These are phyloP conservation scores for Uropsilus gracilis DNA, from an alignment of 2,113 vertebrate species.

Conservation along the genomic window DNA sequence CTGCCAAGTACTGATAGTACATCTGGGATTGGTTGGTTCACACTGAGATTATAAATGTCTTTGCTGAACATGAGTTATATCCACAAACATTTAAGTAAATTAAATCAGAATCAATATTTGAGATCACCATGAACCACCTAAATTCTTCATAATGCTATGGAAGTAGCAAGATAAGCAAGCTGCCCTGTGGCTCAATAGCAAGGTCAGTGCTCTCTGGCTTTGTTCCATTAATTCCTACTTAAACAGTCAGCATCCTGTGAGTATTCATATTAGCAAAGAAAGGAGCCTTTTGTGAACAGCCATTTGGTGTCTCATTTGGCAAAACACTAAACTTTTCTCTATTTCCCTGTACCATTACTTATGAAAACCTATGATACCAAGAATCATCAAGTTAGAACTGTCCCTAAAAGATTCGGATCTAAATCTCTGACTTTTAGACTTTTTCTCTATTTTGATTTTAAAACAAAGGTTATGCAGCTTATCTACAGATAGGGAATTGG, in stretches of 20 bases:
- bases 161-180: background rate
- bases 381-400: background rate
- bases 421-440: background rate
- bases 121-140: background rate
- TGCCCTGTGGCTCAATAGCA: accelerated
- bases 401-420: background rate
- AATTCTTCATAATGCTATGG: background rate
- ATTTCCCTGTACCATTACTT: background rate
- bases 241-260: no score
- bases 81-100: background rate
- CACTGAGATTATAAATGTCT: background rate
- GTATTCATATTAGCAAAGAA: background rate
- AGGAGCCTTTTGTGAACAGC: background rate
- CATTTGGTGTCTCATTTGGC: background rate
- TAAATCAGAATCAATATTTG: background rate
- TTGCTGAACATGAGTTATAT: background rate
- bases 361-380: background rate
- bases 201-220: background rate
- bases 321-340: background rate
- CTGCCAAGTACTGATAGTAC: background rate
- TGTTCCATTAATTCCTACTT: background rate
- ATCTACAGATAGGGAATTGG: background rate
- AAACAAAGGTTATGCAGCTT: background rate
- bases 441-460: background rate
- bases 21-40: background rate